A percentile compares a stretch with the other conserved stretches of the same genome.
phyloP scores from a whole-genome alignment of 2,888 invertebrate species.

The Ashinkailepas kermadecensis region DNA sequence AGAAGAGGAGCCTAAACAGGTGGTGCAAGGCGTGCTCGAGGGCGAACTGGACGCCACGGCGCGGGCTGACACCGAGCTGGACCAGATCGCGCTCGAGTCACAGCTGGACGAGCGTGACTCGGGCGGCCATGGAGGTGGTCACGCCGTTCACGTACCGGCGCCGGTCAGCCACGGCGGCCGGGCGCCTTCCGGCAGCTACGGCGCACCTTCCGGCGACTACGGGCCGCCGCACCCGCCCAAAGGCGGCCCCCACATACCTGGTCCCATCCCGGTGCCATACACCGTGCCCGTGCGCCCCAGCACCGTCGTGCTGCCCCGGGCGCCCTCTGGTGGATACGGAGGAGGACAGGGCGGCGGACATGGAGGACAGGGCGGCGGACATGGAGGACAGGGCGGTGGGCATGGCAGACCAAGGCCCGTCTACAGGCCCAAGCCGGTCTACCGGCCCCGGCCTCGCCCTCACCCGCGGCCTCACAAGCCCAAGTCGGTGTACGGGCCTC shows the following conservation, averaged over 20 bases:
- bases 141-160: background rate
- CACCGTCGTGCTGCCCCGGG: slow-evolving; percentile 10
- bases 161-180: background rate
- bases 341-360: background rate
- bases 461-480: slow-evolving; percentile 6
- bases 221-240: slow-evolving; percentile 17
- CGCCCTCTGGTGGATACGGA: background rate
- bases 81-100: slow-evolving; percentile 7
- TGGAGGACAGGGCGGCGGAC: background rate
- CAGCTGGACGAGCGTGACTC: slow-evolving; percentile 12
- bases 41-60: background rate
- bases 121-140: background rate
- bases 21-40: background rate
- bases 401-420: background rate
- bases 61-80: background rate
- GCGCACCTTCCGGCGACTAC: background rate
- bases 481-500: background rate
- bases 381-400: background rate
- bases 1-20: background rate
- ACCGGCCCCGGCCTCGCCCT: background rate
- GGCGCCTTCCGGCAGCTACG: background rate
- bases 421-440: background rate
- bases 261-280: slow-evolving; percentile 10
- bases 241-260: background rate
- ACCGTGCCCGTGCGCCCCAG: background rate